phyloP scores from a whole-genome alignment of 2,797 vertebrate species.

The Macrochelys suwanniensis region DNA sequence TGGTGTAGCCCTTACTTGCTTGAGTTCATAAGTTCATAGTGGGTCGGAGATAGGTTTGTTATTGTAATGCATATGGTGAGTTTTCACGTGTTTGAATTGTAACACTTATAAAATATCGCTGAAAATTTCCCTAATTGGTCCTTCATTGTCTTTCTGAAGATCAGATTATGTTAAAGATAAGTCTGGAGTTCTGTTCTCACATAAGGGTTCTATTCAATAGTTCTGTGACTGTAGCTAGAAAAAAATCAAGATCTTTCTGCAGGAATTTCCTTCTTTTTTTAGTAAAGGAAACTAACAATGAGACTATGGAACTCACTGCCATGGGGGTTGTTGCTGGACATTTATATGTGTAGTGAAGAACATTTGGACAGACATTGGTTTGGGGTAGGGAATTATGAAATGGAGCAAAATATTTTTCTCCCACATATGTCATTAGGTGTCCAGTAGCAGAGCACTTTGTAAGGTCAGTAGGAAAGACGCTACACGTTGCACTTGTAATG shows the following conservation, averaged over 20 bases:
- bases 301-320: neutral
- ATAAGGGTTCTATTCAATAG: neutral
- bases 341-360: neutral
- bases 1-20: neutral
- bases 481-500: neutral
- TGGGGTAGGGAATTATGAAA: neutral
- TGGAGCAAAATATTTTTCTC: neutral
- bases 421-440: neutral
- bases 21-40: fast-evolving
- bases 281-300: neutral
- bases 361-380: neutral
- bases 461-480: neutral
- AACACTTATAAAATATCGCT: neutral
- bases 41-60: fast-evolving
- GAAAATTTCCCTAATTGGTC: neutral
- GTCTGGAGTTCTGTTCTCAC: neutral
- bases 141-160: neutral
- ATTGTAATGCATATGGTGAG: neutral
- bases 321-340: neutral
- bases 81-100: neutral
- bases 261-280: neutral
- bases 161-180: neutral
- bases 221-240: neutral
- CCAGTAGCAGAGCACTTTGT: neutral
- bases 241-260: neutral